Conservation (phyloP, 2,888 invertebrate genomes). For the Sarcophaga caerulescens region DNA sequence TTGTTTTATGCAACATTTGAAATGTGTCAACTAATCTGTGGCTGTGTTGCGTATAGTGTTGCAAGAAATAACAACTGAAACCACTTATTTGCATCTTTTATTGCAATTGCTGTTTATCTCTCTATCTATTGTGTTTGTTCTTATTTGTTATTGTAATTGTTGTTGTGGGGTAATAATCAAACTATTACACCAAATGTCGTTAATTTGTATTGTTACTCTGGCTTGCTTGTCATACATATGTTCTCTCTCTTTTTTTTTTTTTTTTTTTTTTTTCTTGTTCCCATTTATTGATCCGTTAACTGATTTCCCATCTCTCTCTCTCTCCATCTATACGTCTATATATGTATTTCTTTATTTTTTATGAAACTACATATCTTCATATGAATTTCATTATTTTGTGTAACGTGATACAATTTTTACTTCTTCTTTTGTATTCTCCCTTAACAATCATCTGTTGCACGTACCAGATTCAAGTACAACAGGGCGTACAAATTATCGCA, state of each 20-base stretch:
- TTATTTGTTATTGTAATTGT: neutral
- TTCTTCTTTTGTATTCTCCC: neutral
- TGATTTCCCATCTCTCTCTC: neutral
- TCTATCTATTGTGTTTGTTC: neutral
- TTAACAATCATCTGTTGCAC: neutral
- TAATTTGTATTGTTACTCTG: slow-evolving; percentile 33
- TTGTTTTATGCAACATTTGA: neutral
- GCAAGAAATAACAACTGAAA: neutral
- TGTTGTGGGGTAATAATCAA: slow-evolving; percentile 32
- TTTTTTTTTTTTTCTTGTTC: neutral
- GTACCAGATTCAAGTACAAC: neutral
- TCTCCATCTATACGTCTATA: neutral
- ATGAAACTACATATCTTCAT: neutral
- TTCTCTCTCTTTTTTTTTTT: neutral
- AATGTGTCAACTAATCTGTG: neutral
- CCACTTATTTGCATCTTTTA: neutral
- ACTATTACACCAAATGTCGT: slow-evolving; percentile 48
- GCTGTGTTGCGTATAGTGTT: neutral
- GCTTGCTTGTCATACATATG: slow-evolving; percentile 1
- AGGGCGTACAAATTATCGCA: too few species aligned
- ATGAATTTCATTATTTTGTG: slow-evolving; percentile 19
- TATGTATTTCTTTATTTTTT: neutral
- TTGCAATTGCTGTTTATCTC: neutral
- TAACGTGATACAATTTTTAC: slow-evolving; percentile 4
- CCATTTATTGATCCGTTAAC: neutral